These are phyloP conservation scores for Cantharis rustica DNA, from an alignment of 2,888 invertebrate genomes.

Conservation along the genomic window DNA sequence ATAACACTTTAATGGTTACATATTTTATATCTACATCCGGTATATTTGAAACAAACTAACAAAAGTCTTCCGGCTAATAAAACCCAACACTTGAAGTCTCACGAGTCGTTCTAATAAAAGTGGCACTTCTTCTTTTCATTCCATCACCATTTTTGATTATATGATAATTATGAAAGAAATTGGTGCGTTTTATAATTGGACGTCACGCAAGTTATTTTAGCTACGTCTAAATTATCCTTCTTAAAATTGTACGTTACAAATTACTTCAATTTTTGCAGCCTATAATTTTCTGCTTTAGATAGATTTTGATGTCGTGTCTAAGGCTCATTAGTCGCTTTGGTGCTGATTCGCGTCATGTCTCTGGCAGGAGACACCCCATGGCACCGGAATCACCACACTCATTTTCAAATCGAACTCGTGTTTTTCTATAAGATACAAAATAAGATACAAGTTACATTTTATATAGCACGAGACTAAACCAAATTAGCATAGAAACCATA, in stretches of 20 bases:
- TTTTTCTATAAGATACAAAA: slow-evolving; percentile 46
- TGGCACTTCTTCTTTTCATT: not conserved
- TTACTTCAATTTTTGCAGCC: slow-evolving; percentile 50
- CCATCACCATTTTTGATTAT: not conserved
- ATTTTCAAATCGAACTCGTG: slow-evolving; percentile 53
- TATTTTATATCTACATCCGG: not conserved
- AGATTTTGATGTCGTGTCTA: slow-evolving; percentile 46
- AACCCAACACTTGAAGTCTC: slow-evolving; percentile 9
- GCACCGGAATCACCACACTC: slow-evolving; percentile 55
- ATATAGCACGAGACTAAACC: slow-evolving; percentile 15
- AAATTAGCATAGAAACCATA: not conserved
- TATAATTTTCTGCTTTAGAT: slow-evolving; percentile 49
- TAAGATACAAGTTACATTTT: slow-evolving; percentile 33
- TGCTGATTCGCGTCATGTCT: slow-evolving; percentile 36
- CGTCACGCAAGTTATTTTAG: not conserved
- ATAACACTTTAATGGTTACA: not conserved
- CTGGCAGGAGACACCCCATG: slow-evolving; percentile 54
- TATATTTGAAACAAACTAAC: not conserved
- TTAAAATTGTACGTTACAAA: slow-evolving; percentile 43
- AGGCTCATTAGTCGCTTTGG: slow-evolving; percentile 46
- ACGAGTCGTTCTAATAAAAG: not conserved
- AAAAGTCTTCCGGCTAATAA: slow-evolving; percentile 3
- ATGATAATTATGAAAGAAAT: not conserved
- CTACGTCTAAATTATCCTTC: slow-evolving; percentile 32
- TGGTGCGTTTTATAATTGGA: not conserved